Conservation (phyloP, 2,888 invertebrate species). For the Folsomia candida region DNA sequence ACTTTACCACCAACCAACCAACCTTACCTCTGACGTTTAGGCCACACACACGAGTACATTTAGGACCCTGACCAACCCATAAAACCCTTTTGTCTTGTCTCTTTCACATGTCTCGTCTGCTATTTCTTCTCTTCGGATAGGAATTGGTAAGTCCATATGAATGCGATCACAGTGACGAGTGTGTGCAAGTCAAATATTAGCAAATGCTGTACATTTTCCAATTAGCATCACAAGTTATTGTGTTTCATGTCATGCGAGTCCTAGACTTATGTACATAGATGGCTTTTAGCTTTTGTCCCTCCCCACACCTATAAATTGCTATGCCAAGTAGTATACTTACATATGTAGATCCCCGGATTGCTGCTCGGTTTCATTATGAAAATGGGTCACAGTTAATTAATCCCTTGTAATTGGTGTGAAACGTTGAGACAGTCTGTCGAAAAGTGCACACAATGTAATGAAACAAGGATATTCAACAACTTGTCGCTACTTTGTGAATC, state of each 20-base stretch:
- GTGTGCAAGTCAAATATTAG: too few species aligned
- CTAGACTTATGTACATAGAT: neutral
- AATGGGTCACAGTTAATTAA: neutral
- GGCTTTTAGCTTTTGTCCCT: neutral
- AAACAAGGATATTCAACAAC: too few species aligned
- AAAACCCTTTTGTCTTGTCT: conserved; percentile 40
- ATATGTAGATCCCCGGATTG: neutral
- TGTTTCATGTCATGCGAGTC: too few species aligned
- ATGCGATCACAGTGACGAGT: conserved; percentile 6
- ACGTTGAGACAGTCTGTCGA: neutral
- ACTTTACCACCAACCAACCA: too few species aligned
- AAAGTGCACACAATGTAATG: neutral
- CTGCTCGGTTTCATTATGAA: neutral
- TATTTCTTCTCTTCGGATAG: conserved; percentile 36
- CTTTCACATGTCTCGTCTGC: conserved; percentile 48
- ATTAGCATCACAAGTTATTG: too few species aligned
- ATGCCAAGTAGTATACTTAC: too few species aligned
- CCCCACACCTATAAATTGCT: neutral
- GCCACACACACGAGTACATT: too few species aligned
- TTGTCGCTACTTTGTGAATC: too few species aligned
- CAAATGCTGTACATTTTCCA: conserved; percentile 10
- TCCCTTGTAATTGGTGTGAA: neutral
- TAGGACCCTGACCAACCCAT: neutral
- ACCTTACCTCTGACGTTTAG: too few species aligned
- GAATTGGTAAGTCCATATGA: conserved; percentile 44